Evolutionary conservation across 2,797 vertebrate genomes (phyloP).

Genomic region (Typhlichthys eigenmanni): DNA sequence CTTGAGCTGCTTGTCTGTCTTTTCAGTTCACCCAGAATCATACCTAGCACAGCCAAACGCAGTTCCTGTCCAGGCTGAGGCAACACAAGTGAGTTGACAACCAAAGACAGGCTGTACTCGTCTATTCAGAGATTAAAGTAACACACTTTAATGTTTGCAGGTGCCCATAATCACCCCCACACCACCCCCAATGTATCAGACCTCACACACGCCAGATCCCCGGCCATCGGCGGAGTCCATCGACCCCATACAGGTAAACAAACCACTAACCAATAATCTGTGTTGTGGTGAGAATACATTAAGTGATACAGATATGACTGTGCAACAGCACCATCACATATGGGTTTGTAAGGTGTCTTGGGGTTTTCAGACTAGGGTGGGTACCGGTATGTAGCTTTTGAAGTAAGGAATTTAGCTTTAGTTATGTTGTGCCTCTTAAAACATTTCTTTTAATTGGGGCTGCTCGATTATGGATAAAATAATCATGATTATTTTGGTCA

Average conservation of each 20-base stretch:
- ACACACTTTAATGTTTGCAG: conserved; percentile 57
- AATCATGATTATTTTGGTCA: too few relatives aligned
- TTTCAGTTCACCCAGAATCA: conserved; percentile 88
- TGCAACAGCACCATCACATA: too few relatives aligned
- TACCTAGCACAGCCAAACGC: conserved; percentile 85
- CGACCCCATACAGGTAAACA: conserved; percentile 89
- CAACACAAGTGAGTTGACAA: conserved; percentile 83
- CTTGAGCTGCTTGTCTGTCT: conserved; percentile 16
- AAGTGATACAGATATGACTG: too few relatives aligned
- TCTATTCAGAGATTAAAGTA: not conserved
- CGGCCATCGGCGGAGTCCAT: conserved; percentile 86
- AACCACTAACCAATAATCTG: not conserved
- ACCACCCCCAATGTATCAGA: conserved; percentile 89
- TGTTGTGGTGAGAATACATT: not conserved
- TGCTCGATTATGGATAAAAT: too few relatives aligned
- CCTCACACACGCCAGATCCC: conserved; percentile 87
- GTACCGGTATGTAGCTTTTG: too few relatives aligned
- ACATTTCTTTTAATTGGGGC: too few relatives aligned
- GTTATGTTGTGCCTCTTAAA: too few relatives aligned
- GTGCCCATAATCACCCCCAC: conserved; percentile 89
- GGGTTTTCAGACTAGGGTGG: too few relatives aligned
- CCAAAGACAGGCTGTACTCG: too few relatives aligned
- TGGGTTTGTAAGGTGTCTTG: too few relatives aligned
- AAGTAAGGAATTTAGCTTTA: too few relatives aligned
- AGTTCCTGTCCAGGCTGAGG: conserved; percentile 90